These are phyloP conservation scores for Sylvietta virens DNA, from an alignment of 2,113 vertebrate species.

Conservation along the genomic window DNA sequence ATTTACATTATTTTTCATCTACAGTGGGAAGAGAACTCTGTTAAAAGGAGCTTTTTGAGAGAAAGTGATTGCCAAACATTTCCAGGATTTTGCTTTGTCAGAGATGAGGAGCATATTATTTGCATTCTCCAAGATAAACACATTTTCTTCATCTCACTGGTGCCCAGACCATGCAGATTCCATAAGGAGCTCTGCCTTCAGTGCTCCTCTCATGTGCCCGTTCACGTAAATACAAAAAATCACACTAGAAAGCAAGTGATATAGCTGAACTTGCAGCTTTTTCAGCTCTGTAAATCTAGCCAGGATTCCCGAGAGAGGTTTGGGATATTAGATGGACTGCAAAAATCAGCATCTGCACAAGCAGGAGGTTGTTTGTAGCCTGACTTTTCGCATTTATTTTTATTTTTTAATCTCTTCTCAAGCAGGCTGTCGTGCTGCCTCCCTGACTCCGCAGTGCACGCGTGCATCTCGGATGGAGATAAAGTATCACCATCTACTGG, in stretches of 20 bases:
- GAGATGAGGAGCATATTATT: not conserved
- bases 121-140: not conserved
- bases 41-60: not conserved
- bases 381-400: not conserved
- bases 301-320: not conserved
- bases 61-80: not conserved
- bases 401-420: not conserved
- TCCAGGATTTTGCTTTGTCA: not conserved
- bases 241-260: not conserved
- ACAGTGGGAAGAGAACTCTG: not conserved
- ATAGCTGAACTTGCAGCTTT: not conserved
- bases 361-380: not conserved
- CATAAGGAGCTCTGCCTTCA: not conserved
- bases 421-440: not conserved
- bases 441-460: not conserved
- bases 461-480: not conserved
- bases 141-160: not conserved
- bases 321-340: not conserved
- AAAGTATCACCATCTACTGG: constrained; percentile 41
- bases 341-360: not conserved
- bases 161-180: not conserved
- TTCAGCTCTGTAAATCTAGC: not conserved
- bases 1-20: not conserved
- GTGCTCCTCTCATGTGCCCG: not conserved
- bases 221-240: not conserved